Evolutionary conservation across 2,888 invertebrate genomes (phyloP).

Genomic region (Tortricodes alternella): DNA sequence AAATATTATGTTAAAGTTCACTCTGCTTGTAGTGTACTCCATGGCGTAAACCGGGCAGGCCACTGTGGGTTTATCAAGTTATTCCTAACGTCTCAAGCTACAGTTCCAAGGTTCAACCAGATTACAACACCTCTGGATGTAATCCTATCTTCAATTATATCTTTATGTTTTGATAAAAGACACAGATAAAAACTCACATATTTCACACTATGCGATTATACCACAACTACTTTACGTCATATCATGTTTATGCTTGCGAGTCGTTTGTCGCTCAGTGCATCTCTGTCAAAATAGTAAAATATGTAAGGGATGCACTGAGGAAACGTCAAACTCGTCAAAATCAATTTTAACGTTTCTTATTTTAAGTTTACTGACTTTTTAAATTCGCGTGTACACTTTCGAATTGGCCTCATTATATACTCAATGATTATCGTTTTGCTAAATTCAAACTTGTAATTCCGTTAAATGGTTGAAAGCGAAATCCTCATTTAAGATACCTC

Average conservation of each 20-base stretch:
- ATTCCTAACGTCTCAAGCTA: background rate
- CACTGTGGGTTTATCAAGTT: slow-evolving; percentile 2
- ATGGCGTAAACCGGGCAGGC: background rate
- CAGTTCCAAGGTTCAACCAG: background rate
- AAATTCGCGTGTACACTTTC: too few species aligned
- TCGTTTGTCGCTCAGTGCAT: too few species aligned
- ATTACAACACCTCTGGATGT: background rate
- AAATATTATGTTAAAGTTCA: too few species aligned
- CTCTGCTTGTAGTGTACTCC: background rate
- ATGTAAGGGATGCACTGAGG: too few species aligned
- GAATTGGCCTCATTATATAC: too few species aligned
- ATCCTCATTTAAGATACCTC: background rate
- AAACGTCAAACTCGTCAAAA: too few species aligned
- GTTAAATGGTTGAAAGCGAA: background rate
- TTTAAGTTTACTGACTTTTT: too few species aligned
- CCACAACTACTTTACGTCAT: too few species aligned
- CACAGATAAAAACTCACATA: background rate
- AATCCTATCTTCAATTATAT: background rate
- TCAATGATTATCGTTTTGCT: background rate
- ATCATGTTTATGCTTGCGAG: too few species aligned
- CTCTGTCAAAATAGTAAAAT: too few species aligned
- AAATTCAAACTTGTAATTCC: background rate
- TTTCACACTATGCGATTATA: too few species aligned
- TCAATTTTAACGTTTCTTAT: too few species aligned
- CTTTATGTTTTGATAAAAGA: background rate